Percentiles rank a stretch among this genome's conserved stretches.
Conservation (phyloP, 1,140 invertebrate genomes). For the Cotesia vestalis region DNA sequence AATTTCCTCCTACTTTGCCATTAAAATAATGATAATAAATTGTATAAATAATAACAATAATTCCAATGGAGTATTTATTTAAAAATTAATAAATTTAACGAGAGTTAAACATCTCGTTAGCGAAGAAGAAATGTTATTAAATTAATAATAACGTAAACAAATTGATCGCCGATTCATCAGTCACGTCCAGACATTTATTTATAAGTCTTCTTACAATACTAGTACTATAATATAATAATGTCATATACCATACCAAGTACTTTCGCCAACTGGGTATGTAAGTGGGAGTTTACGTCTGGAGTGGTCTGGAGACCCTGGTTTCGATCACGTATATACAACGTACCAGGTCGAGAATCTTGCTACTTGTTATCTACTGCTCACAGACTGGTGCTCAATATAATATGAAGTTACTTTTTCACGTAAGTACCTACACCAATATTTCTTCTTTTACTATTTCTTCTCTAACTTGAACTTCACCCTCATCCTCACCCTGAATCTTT, state of each 20-base stretch:
- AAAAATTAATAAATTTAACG: no score
- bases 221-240: constrained; percentile 38
- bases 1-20: background rate
- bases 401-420: background rate
- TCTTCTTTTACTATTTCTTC: background rate
- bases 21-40: no score
- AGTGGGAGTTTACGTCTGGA: constrained; percentile 52
- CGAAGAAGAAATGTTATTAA: no score
- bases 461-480: background rate
- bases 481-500: no score
- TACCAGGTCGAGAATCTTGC: constrained; percentile 52
- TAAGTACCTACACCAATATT: background rate
- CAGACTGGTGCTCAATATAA: constrained; percentile 44
- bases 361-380: constrained; percentile 55
- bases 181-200: background rate
- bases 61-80: no score
- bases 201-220: constrained; percentile 36
- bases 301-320: constrained; percentile 46
- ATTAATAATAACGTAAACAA: background rate
- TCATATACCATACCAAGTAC: constrained; percentile 50
- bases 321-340: constrained; percentile 55
- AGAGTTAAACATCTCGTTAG: no score
- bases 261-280: constrained; percentile 54
- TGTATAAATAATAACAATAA: no score
- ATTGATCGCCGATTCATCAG: background rate